Evolutionary conservation across 2,113 vertebrate genomes (phyloP), one percentile per base, ranked within the genome.

Genomic region (Malurus cyaneus): DNA sequence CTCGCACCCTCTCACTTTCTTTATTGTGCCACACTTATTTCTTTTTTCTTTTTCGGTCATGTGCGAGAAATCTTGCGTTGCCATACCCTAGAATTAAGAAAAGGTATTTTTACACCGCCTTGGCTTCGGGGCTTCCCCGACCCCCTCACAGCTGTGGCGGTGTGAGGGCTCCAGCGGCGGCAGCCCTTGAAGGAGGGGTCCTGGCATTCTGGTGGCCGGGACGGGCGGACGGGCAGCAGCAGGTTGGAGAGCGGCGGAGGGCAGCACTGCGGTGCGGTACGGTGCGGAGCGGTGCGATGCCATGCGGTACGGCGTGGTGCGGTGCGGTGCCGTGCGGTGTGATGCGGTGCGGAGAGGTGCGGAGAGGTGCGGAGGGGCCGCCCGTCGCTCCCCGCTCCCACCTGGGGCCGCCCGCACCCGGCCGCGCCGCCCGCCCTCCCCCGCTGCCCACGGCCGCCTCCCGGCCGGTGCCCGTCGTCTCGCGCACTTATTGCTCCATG

Each of bases 211-310:
- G 28, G 54, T 5, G 52, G 52, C 73, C 47, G 86, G 44, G 31
- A 28, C 62, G 93, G 95, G 92, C 85, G 93, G 95, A 91, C 85
- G 89, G 93, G 86, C 86, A 73, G 89, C 77, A 39, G 56, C 95
- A 98, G 96, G 96, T 97, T 97, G 92, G 65, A 44, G 53, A 78
- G 80, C 86, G 93, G 93, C 92, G 90, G 91, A 47, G 54, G 14
- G 54, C 61, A 10, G 72, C 65, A 34, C 12, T 4, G 62, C 54
- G n/a, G n/a, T 1, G 72, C 42, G 14, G 52, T 2, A 39, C 67
- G 34, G 34, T 31, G 56, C 39, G 39, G 10, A 11, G 39, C 39
- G 39, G 39, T 39, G 39, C 39, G 39, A 36, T 36, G 36, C 39
- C 10, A 4, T 39, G 39, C 39, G 11, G 39, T 39, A 11, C 39